A percentile compares a stretch with the other conserved stretches of the same genome.
Conservation (phyloP, 2,113 vertebrate species). For the Acrocephalus arundinaceus region DNA sequence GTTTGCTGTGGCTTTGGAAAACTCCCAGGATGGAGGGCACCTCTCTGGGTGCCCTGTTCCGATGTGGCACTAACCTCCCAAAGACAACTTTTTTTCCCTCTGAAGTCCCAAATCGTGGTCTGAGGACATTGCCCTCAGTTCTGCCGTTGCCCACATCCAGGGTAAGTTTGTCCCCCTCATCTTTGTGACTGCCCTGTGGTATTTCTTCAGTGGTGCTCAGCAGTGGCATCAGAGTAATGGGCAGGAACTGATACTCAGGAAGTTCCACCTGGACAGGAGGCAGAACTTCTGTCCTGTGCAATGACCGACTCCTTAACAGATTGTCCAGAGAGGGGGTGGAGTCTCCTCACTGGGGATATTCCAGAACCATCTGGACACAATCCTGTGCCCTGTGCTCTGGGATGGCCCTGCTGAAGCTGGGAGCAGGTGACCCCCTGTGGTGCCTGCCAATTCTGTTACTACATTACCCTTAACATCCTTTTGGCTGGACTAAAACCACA, state of each 20-base stretch:
- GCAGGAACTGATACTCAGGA: background rate
- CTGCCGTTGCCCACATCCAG: background rate
- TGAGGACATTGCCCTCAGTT: background rate
- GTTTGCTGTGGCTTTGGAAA: background rate
- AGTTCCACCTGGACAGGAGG: background rate
- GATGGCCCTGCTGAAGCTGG: background rate
- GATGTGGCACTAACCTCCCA: background rate
- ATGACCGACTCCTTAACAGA: rapidly evolving
- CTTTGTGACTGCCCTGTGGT: background rate
- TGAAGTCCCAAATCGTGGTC: background rate
- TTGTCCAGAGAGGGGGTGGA: background rate
- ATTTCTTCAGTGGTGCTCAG: background rate
- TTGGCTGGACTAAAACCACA: background rate
- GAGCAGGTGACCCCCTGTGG: background rate
- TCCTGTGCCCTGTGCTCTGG: background rate
- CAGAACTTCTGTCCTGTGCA: background rate
- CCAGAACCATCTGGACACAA: background rate
- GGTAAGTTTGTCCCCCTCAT: background rate
- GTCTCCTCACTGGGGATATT: background rate
- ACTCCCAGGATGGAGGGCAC: background rate
- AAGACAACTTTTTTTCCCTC: background rate
- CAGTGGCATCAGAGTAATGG: rapidly evolving
- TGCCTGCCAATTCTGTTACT: background rate
- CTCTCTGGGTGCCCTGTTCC: background rate
- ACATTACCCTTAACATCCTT: background rate